Base-by-base conservation (phyloP, 2,797 vertebrate genomes). In the Catamblyrhynchus diadema region DNA sequence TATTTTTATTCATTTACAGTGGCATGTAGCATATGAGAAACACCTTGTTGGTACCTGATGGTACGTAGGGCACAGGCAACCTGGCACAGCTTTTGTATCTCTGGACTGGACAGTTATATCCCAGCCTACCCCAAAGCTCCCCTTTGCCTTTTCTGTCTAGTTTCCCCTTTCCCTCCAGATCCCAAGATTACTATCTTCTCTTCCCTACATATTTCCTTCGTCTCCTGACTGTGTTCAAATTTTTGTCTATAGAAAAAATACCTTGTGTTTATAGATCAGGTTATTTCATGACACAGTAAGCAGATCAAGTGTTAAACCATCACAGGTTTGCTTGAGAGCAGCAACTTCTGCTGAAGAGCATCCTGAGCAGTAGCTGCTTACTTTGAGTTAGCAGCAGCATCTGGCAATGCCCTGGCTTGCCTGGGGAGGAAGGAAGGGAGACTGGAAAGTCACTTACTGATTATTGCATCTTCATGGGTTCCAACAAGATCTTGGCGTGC, bases 341-440 rank as follows among this genome's bases (percentile, higher is more conserved):
- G 32, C 50, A 80, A 22, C n/a, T 95, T 89, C 67, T 90, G 48
- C 57, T 80, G 42, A 71, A 86, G 57, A 88, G 57, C 44, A 67
- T 42, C 65, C 3, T 45, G 39, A 73, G 25, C 66, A 75, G 24
- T 74, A 72, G 47, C 48, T 78, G 7, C 47, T 84, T 57, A 45
- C 47, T 88, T 71, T n/a, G 72, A 20, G 59, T 74, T 66, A 84
- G 5, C 71, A 61, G 54, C 48, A 78, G 80, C 64, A 48, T 87
- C 64, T 78, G 91, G 69, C 41, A 71, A 24, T 93, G 69, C 64
- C 53, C 37, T 61, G 56, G 10, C 9, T 78, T 92, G 33, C 65
- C 23, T 61, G 39, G 33, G 69, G 20, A 73, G 50, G 51, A 75
- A 59, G 35, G 73, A 81, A 45, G 23, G 13, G 59, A 74, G 57